Conservation (phyloP, 2,888 invertebrate genomes). For the Hyles lineata region DNA sequence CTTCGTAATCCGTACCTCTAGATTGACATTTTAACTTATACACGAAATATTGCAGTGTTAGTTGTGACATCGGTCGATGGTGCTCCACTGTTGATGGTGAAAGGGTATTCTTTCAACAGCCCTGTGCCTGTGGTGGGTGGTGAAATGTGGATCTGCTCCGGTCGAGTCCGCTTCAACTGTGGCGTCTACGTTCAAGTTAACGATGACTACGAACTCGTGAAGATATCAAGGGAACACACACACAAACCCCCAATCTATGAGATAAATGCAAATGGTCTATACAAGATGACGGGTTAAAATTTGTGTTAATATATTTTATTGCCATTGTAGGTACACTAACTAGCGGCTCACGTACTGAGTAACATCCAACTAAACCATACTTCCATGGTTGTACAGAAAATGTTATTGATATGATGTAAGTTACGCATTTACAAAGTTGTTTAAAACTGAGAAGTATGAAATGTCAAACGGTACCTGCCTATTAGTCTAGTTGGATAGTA, state of each 20-base stretch:
- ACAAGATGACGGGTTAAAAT: slow-evolving; percentile 50
- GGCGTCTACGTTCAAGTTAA: slow-evolving; percentile 76
- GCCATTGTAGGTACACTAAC: too few relatives aligned
- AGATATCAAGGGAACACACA: slow-evolving; percentile 70
- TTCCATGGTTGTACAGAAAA: too few relatives aligned
- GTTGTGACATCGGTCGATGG: slow-evolving; percentile 78
- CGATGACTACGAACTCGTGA: slow-evolving; percentile 78
- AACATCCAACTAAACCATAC: too few relatives aligned
- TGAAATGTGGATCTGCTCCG: slow-evolving; percentile 79
- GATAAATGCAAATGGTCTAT: slow-evolving; percentile 68
- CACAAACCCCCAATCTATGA: slow-evolving; percentile 72
- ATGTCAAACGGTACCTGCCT: too few relatives aligned
- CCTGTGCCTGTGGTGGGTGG: slow-evolving; percentile 75
- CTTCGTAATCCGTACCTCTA: not conserved
- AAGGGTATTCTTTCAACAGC: slow-evolving; percentile 75
- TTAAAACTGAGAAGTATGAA: too few relatives aligned
- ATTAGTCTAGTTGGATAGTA: too few relatives aligned
- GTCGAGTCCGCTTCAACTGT: slow-evolving; percentile 68
- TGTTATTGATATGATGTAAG: too few relatives aligned
- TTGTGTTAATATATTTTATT: not conserved
- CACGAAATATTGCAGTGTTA: slow-evolving; percentile 63
- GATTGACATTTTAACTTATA: not conserved
- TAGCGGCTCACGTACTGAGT: too few relatives aligned
- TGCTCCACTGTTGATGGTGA: slow-evolving; percentile 75
- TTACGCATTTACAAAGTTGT: too few relatives aligned